These are phyloP conservation scores for Drosophila nigricruria DNA, from an alignment of 2,888 invertebrate species.

Conservation along the genomic window DNA sequence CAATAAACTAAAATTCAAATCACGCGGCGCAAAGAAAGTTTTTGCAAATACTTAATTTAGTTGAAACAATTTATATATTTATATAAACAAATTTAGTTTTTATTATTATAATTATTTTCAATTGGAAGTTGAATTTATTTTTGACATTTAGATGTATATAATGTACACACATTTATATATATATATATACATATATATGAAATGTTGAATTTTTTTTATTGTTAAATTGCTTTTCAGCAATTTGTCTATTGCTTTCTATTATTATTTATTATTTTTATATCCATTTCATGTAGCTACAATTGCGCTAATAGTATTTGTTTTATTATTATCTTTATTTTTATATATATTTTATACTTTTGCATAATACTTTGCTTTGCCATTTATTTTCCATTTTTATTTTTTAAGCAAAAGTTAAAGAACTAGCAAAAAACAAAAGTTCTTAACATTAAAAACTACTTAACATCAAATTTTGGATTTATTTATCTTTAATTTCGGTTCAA, in stretches of 20 bases:
- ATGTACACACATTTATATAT: conserved; percentile 16
- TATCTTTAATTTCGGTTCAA: conserved; percentile 3
- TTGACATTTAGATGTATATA: conserved; percentile 55
- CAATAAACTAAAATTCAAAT: conserved; percentile 59
- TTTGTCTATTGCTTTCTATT: conserved; percentile 37
- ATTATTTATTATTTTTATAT: neutral
- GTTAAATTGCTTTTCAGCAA: conserved; percentile 55
- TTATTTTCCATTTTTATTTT: conserved; percentile 32
- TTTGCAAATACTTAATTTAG: conserved; percentile 17
- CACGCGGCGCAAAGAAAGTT: conserved; percentile 41
- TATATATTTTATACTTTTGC: conserved; percentile 65
- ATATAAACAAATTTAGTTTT: conserved; percentile 27
- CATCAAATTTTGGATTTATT: conserved; percentile 52
- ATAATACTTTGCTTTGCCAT: conserved; percentile 73
- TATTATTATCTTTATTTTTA: conserved; percentile 42
- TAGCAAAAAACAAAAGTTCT: conserved; percentile 62
- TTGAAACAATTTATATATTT: conserved; percentile 24
- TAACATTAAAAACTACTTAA: conserved; percentile 59
- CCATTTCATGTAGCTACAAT: conserved; percentile 46
- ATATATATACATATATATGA: conserved; percentile 1
- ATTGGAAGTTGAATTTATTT: conserved; percentile 52
- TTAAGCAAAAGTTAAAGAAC: conserved; percentile 62
- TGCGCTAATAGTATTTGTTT: conserved; percentile 52
- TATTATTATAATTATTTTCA: conserved; percentile 23
- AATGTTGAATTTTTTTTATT: conserved; percentile 17